Conservation (phyloP, 1,140 invertebrate species). For the Procambarus clarkii region DNA sequence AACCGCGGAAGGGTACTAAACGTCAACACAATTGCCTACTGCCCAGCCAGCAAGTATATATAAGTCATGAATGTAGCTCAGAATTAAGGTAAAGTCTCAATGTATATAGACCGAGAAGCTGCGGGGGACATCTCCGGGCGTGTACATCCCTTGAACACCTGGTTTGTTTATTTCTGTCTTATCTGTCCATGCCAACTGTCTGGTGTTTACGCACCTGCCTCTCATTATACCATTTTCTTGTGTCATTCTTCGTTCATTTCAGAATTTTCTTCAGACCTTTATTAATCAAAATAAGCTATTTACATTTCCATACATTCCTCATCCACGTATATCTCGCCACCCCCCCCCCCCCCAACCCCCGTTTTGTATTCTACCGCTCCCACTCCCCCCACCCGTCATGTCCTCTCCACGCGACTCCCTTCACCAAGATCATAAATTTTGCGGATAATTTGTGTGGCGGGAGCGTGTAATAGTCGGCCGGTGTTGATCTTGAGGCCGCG, state of each 20-base stretch:
- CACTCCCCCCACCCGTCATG: neutral
- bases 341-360: neutral
- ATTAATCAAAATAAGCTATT: too few relatives aligned
- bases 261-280: too few relatives aligned
- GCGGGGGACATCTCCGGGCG: too few relatives aligned
- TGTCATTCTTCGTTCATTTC: neutral
- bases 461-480: conserved; percentile 13
- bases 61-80: too few relatives aligned
- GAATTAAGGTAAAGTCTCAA: too few relatives aligned
- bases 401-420: conserved; percentile 27
- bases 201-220: too few relatives aligned
- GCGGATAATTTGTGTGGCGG: conserved; percentile 7
- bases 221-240: neutral
- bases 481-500: neutral
- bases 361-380: too few relatives aligned
- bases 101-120: too few relatives aligned
- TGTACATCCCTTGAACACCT: neutral
- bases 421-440: conserved; percentile 58
- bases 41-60: too few relatives aligned
- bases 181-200: neutral
- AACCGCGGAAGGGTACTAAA: too few relatives aligned
- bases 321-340: neutral
- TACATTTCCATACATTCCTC: neutral
- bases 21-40: too few relatives aligned
- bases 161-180: neutral